Evolutionary conservation across 2,888 invertebrate species (phyloP), one percentile per base, ranked within the genome.

Genomic region (Protodeltote pygarga): DNA sequence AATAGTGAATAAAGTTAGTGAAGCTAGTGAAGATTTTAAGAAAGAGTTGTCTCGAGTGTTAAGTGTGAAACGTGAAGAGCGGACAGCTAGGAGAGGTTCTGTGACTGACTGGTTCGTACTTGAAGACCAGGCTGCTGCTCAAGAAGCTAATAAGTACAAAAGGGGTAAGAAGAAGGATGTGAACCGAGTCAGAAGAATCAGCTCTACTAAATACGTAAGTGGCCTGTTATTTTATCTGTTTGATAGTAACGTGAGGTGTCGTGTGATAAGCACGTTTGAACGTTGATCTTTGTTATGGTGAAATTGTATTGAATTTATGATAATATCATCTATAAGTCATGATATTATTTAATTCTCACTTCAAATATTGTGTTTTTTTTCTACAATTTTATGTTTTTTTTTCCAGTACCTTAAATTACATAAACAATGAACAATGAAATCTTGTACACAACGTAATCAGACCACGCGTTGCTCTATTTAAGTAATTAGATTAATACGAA

Each of bases 141-240:
- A 37, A 2, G 85, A 85, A 1, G 55, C 65, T 24, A 87, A 89
- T 46, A 87, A 80, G 47, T 90, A 90, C 58, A 78, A 75, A 42
- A 71, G 89, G 50, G 86, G 85, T 1, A 77, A 83, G 75, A 87
- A 85, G 77, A 91, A 89, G 51, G 80, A 84, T 0, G 57, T 77
- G 32, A 85, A 89, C 53, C 68, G 89, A 15, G 89, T 92, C 3
- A 68, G 92, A 8, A 75, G 92, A 58, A 89, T 89, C 63, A 92
- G 92, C 73, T 92, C 92, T 3, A 92, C 92, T 0, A 92, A 92
- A 92, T 92, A 90, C 63, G 92, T 92, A 66, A 92, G 92, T 91
- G 46, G 10, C 28, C 14, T n/a, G n/a, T n/a, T 20, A 28, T 48
- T 15, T 66, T 69, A 61, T 65, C 40, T 40, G 39, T 37, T 58